phyloP scores from a whole-genome alignment of 2,797 vertebrate species.

The Aeoliscus strigatus region DNA sequence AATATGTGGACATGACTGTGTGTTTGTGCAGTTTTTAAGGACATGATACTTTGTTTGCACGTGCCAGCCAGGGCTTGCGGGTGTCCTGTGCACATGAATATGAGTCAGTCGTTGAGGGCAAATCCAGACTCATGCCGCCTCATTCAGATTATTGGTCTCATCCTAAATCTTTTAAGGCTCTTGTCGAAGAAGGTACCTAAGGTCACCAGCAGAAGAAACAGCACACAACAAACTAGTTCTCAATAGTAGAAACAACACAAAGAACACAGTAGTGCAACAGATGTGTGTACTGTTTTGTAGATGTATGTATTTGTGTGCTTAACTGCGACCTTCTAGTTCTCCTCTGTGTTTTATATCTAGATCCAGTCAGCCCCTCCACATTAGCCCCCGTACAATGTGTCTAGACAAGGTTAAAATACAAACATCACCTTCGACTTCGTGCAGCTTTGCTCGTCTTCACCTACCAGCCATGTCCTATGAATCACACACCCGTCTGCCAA shows the following conservation, averaged over 20 bases:
- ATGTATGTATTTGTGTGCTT: background rate
- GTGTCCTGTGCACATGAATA: background rate
- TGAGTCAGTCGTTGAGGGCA: conserved; percentile 8
- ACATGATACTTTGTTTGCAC: background rate
- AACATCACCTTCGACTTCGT: conserved; percentile 15
- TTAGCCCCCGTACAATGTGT: conserved; percentile 20
- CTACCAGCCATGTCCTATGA: conserved; percentile 2
- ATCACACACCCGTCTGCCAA: conserved; percentile 7
- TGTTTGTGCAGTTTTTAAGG: conserved; percentile 1
- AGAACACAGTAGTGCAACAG: background rate
- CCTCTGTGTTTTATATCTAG: conserved; percentile 14
- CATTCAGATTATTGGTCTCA: conserved; percentile 45
- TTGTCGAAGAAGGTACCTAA: conserved; percentile 15
- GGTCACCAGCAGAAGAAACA: conserved; percentile 19
- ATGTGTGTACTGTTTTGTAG: background rate
- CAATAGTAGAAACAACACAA: no score
- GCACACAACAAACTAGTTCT: background rate
- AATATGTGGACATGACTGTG: no score
- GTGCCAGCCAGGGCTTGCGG: background rate
- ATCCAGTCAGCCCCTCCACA: conserved; percentile 39
- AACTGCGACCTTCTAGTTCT: conserved; percentile 19
- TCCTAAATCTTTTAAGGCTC: conserved; percentile 43
- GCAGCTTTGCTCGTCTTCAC: background rate
- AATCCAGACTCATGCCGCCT: conserved; percentile 31
- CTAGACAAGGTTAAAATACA: conserved; percentile 30